A percentile compares a stretch with the other conserved stretches of the same genome.
Evolutionary conservation across 2,797 vertebrate species (phyloP).

Genomic region (Pangasius krempfi): DNA sequence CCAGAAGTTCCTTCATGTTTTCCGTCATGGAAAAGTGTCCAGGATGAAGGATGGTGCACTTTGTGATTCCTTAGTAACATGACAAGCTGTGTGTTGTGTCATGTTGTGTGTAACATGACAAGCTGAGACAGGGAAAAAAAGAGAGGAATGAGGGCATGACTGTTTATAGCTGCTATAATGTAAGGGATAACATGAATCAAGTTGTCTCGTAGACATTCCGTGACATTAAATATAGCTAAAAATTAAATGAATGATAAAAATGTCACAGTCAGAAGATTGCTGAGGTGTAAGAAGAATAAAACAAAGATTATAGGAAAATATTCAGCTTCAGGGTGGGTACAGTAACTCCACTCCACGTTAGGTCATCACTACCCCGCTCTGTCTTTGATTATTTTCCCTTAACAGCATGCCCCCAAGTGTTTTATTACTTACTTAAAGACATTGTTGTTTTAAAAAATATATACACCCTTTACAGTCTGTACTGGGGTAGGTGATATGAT

Average conservation of each 20-base stretch:
- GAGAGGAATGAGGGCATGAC: not conserved
- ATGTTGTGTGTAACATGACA: too few relatives aligned
- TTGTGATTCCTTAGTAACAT: too few relatives aligned
- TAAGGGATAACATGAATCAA: not conserved
- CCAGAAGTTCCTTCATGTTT: not conserved
- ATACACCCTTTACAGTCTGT: not conserved
- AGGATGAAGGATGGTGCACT: not conserved
- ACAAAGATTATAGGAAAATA: not conserved
- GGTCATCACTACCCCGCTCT: too few relatives aligned
- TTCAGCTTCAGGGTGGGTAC: too few relatives aligned
- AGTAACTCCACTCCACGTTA: too few relatives aligned
- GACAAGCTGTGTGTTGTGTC: too few relatives aligned
- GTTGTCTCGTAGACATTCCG: not conserved
- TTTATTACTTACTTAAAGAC: not conserved
- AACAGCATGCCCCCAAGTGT: not conserved
- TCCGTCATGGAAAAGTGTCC: not conserved
- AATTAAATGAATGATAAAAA: not conserved
- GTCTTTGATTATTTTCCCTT: too few relatives aligned
- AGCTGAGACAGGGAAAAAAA: not conserved
- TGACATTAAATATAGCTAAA: not conserved
- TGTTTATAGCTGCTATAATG: not conserved
- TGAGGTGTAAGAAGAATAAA: not conserved
- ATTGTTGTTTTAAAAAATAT: not conserved
- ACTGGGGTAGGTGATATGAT: not conserved
- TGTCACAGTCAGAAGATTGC: not conserved